Percentiles rank a stretch among this genome's conserved stretches.
Evolutionary conservation across 2,113 vertebrate genomes (phyloP).

Genomic region (Dipodomys ordii): DNA sequence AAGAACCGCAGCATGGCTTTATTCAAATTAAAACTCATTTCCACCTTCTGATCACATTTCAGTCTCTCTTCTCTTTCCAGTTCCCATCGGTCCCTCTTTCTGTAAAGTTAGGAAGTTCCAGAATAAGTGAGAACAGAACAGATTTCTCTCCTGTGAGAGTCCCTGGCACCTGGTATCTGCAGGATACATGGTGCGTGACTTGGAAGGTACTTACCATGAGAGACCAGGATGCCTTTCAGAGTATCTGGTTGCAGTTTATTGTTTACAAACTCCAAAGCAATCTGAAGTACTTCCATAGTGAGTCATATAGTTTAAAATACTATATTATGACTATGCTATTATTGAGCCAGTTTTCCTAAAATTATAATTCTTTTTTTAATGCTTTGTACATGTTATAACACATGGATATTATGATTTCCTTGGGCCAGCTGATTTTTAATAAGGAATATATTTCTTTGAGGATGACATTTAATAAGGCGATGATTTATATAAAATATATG

Average conservation of each 20-base stretch:
- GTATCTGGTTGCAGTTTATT: background rate
- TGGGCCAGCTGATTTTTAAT: background rate
- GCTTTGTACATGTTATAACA: background rate
- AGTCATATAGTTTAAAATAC: background rate
- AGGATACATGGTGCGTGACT: background rate
- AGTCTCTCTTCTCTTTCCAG: too few relatives aligned
- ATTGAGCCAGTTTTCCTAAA: background rate
- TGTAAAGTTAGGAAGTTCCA: background rate
- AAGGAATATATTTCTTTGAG: background rate
- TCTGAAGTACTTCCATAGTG: background rate
- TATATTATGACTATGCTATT: background rate
- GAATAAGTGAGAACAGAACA: background rate
- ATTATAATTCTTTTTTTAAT: background rate
- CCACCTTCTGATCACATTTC: background rate
- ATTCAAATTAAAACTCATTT: background rate
- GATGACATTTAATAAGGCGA: background rate
- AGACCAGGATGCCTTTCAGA: background rate
- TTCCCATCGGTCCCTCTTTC: background rate
- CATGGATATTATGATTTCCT: background rate
- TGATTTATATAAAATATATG: background rate
- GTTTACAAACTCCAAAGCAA: background rate
- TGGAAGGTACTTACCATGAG: background rate
- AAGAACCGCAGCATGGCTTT: background rate
- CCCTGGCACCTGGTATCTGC: fast-evolving
- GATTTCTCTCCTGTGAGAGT: background rate